Base-by-base conservation (phyloP, 2,888 invertebrate species). In the Enchytraeus crypticus region DNA sequence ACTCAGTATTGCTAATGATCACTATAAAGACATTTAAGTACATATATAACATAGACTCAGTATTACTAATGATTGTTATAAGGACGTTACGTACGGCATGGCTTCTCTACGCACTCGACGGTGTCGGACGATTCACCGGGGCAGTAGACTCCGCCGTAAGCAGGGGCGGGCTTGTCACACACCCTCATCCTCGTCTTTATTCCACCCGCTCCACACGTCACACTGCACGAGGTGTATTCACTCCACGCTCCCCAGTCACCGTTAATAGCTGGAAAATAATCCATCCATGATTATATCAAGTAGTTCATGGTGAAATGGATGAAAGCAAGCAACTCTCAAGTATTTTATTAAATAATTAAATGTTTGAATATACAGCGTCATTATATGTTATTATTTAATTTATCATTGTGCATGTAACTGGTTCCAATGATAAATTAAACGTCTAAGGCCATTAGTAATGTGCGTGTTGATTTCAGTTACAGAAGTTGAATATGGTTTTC, bases 191-290 rank as follows among this genome's bases (percentile, higher is more conserved):
- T 59, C 29, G 57, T 43, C 23, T 33, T 49, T 26, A 30, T 46
- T 23, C 53, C 55, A 30, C 59, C 55, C 18, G 51, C 51, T 0
- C 63, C 68, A 53, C 69, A 69, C 14, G 65, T 51, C 29, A 49
- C 57, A 49, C 56, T 53, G 53, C 69, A 69, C 5, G 43, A 29
- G 2, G 59, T 30, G 65, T 67, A 69, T 1, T 53, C 18, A 5
- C 46, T 26, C 69, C 69, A 69, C 46, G 47, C 26, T 3, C 47
- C 33, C 69, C 69, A 69, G 18, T 57, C 59, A 27, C 69, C 68
- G 34, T 69, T 54, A 23, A 68, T 64, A 30, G 61, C 61, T 61
- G 26, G 21, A 26, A 45, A 14, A 5, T 53, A n/a, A n/a, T n/a
- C n/a, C n/a, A n/a, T n/a, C n/a, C n/a, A n/a, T n/a, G n/a, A n/a